A percentile compares a stretch with the other conserved stretches of the same genome.
These are phyloP conservation scores for Drosophila equinoxialis DNA, from an alignment of 1,140 invertebrate species.

Conservation along the genomic window DNA sequence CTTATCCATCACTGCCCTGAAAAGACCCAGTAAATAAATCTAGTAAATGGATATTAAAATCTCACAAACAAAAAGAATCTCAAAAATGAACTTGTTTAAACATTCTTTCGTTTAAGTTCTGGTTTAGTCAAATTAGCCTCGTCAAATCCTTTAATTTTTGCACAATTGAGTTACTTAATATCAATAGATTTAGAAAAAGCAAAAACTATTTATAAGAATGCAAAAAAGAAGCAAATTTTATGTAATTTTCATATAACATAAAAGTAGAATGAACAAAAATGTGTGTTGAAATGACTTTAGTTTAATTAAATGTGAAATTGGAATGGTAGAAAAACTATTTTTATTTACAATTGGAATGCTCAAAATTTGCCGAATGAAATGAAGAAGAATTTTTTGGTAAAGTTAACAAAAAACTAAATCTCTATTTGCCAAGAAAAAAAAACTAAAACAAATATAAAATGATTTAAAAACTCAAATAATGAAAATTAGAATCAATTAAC, in stretches of 20 bases:
- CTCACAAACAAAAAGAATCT: neutral
- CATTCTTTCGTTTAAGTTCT: neutral
- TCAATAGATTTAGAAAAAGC: neutral
- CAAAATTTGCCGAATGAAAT: neutral
- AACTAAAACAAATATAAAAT: constrained; percentile 14
- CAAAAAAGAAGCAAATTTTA: too few species aligned
- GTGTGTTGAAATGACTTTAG: neutral
- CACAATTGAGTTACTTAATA: neutral
- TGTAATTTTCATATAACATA: too few species aligned
- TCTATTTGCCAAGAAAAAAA: constrained; percentile 58
- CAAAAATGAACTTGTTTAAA: neutral
- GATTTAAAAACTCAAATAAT: constrained; percentile 9
- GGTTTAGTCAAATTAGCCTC: neutral
- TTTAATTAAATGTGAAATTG: neutral
- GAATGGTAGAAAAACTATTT: neutral
- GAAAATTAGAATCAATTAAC: constrained; percentile 20
- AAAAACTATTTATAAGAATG: too few species aligned
- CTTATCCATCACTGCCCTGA: neutral
- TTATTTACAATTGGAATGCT: constrained; percentile 1
- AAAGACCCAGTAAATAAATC: neutral
- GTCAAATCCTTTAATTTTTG: too few species aligned
- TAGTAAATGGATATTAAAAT: neutral
- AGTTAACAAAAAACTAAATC: constrained; percentile 33
- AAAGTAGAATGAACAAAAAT: neutral
- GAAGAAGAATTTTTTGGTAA: neutral